Evolutionary conservation across 92 coral and sea anemone species (phyloP), one percentile per base, ranked within the genome.

Genomic region (Paramuricea clavata): DNA sequence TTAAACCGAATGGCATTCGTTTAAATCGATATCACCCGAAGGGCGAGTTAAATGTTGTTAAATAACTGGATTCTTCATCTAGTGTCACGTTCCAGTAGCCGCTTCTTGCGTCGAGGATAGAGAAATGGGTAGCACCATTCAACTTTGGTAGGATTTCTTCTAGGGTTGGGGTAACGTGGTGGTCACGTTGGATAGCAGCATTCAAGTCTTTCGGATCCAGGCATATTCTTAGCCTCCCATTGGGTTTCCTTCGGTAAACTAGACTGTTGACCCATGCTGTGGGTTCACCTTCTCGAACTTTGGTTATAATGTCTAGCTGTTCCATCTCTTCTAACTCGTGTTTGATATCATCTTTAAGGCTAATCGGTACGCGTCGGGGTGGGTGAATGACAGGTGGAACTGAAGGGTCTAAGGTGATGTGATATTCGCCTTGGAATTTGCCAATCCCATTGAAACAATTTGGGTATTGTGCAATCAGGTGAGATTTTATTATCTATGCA

Each of bases 131-230:
- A 31, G 87, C 86, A 25, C 85, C 87, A 49, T 79, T 73, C 26
- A 89, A 34, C 44, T 83, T 76, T 11, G 88, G 89, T 56, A 79
- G 82, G 49, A 89, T 73, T 31, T 84, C 89, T 31, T 89, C 89
- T 32, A 87, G 44, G 41, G 82, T 87, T 12, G 94, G 91, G 11
- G 59, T 84, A 0, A 81, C 82, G 34, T 78, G 92, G 76, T 91
- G 94, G 17, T 83, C 89, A 50, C 94, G 64, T 47, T n/a, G 68
- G 41, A 88, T 86, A 9, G 95, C 89, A 22, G 67, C 47, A 25
- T 89, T 86, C 41, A 89, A 70, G 25, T 82, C 90, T 34, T 86
- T 89, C 3, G 87, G 95, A 41, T 92, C 91, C 6, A 89, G 69
- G 70, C 92, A 86, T 54, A 82, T 36, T 35, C 85, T 19, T n/a